These are phyloP conservation scores for Rattus norvegicus DNA, from an alignment of 2,113 vertebrate genomes.

Conservation along the genomic window GRCr8 NC_086039.1:34672501-34673000, in stretches of 20 bases:
- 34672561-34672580: constrained; percentile 22
- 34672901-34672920: constrained; percentile 77
- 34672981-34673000: constrained; percentile 74
- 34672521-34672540: neutral
- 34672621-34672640: neutral
- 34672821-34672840: constrained; percentile 71
- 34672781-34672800: neutral
- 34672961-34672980: constrained; percentile 79
- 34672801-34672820: neutral
- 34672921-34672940: constrained; percentile 82
- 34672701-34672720: neutral
- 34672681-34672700: constrained; percentile 2
- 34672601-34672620: constrained; percentile 11
- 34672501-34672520: neutral
- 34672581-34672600: constrained; percentile 31
- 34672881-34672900: constrained; percentile 67
- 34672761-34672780: neutral
- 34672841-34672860: constrained; percentile 78
- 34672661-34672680: neutral
- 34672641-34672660: constrained; percentile 45
- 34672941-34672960: constrained; percentile 74
- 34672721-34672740: neutral
- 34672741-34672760: constrained; percentile 42
- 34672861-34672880: constrained; percentile 72
- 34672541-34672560: constrained; percentile 8